Percentiles rank a stretch among this genome's conserved stretches.
These are phyloP conservation scores for Callyntrura sp. DNA, from an alignment of 2,888 invertebrate genomes.

Conservation along the genomic window DNA sequence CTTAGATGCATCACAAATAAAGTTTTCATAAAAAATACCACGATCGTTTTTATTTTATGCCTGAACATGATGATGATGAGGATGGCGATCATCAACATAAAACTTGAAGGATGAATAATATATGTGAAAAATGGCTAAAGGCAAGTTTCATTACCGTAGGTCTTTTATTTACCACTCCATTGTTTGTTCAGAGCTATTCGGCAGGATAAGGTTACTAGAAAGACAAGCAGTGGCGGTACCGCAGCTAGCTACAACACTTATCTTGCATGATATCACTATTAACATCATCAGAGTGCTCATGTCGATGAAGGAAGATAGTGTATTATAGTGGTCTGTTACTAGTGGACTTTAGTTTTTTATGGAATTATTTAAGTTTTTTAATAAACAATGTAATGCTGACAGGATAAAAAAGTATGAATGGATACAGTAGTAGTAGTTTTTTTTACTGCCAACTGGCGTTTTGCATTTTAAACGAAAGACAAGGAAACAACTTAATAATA, in stretches of 20 bases:
- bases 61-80: constrained; percentile 16
- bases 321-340: neutral
- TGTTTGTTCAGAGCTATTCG: constrained; percentile 45
- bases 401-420: too few species aligned
- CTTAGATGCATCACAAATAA: constrained; percentile 2
- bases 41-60: constrained; percentile 28
- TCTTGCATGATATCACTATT: constrained; percentile 4
- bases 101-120: neutral
- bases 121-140: constrained; percentile 60
- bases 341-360: neutral
- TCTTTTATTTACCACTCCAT: constrained; percentile 61
- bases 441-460: too few species aligned
- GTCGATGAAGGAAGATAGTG: neutral
- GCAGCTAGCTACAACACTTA: constrained; percentile 17
- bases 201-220: constrained; percentile 50
- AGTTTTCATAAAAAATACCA: neutral
- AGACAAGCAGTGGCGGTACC: neutral
- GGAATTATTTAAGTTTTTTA: too few species aligned
- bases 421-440: too few species aligned
- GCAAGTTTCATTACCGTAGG: constrained; percentile 76
- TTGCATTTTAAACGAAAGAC: neutral
- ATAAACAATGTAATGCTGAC: too few species aligned
- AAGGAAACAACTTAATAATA: neutral
- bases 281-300: neutral
- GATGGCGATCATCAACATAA: constrained; percentile 16